Conservation (phyloP, 2,797 vertebrate genomes). For the Uromys caudimaculatus region DNA sequence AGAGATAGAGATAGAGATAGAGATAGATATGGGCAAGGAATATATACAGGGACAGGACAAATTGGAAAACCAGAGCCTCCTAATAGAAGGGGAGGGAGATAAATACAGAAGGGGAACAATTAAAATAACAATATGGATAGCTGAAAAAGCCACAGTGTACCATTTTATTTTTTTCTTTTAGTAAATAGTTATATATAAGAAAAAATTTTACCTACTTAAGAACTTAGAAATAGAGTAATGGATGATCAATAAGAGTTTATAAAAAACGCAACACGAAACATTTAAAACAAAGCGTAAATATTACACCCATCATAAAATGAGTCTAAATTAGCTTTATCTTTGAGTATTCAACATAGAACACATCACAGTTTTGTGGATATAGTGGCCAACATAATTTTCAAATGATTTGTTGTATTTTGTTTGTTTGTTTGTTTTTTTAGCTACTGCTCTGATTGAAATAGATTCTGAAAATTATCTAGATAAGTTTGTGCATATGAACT, state of each 20-base stretch:
- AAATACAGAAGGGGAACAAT: background rate
- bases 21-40: background rate
- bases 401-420: background rate
- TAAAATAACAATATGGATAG: background rate
- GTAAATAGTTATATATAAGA: background rate
- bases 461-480: background rate
- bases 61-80: fast-evolving
- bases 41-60: background rate
- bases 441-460: background rate
- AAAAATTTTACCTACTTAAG: background rate
- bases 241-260: background rate
- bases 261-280: background rate
- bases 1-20: no score
- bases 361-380: background rate
- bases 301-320: background rate
- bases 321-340: background rate
- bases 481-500: background rate
- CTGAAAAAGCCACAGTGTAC: background rate
- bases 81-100: background rate
- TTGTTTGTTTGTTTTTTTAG: background rate
- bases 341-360: background rate
- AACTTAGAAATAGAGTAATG: background rate
- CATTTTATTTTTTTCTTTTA: background rate
- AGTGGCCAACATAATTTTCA: background rate
- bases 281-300: background rate